These are phyloP conservation scores for Iselma pallidipennis DNA, from an alignment of 2,888 invertebrate species.

Conservation along the genomic window DNA sequence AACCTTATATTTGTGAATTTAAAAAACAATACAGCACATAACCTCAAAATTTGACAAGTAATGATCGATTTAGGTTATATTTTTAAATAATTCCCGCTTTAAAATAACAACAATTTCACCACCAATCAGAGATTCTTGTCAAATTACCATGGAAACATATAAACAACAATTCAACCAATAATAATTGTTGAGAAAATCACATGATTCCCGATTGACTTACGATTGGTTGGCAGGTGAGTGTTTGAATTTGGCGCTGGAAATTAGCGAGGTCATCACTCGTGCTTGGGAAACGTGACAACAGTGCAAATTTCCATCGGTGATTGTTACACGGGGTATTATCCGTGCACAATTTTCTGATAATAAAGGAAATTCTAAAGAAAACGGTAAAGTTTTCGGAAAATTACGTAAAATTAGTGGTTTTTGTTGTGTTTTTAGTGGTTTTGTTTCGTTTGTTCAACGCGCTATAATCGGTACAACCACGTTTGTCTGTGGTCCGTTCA, in stretches of 20 bases:
- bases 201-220: constrained; percentile 21
- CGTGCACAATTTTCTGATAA: too few relatives aligned
- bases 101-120: constrained; percentile 11
- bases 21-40: constrained; percentile 1
- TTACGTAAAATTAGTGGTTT: too few relatives aligned
- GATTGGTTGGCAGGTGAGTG: constrained; percentile 33
- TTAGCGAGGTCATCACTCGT: constrained; percentile 4
- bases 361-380: too few relatives aligned
- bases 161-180: constrained; percentile 38
- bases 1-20: background rate
- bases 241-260: constrained; percentile 43
- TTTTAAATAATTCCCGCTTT: constrained; percentile 20
- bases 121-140: constrained; percentile 31
- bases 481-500: background rate
- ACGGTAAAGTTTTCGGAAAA: too few relatives aligned
- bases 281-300: constrained; percentile 18
- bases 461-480: constrained; percentile 9
- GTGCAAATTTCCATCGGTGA: background rate
- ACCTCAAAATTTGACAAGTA: constrained; percentile 6
- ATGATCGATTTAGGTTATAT: constrained; percentile 18
- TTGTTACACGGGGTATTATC: background rate
- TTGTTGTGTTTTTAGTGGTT: background rate
- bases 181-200: constrained; percentile 24
- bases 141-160: constrained; percentile 38
- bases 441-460: constrained; percentile 9